phyloP scores from a whole-genome alignment of 2,888 invertebrate species.

The Apamea monoglypha region DNA sequence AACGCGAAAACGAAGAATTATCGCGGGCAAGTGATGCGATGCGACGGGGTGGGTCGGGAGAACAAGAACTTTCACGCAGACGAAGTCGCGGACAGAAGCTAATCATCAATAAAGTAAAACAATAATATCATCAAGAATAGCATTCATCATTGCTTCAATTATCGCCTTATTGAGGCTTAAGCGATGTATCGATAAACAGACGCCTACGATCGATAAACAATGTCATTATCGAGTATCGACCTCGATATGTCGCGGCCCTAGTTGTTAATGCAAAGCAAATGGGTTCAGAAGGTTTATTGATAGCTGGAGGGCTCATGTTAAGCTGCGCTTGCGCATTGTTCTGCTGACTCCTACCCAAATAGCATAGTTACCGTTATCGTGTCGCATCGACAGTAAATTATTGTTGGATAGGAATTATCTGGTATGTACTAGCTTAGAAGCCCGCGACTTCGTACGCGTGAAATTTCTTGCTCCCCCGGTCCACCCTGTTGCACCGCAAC shows the following conservation, averaged over 20 bases:
- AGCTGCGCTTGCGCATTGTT: background rate
- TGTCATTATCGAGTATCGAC: conserved; percentile 62
- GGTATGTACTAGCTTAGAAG: too few relatives aligned
- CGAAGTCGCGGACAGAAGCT: background rate
- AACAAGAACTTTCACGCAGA: background rate
- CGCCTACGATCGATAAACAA: conserved; percentile 62
- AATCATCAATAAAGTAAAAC: conserved; percentile 44
- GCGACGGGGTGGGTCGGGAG: background rate
- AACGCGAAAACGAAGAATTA: background rate
- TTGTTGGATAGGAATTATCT: background rate
- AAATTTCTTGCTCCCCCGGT: too few relatives aligned
- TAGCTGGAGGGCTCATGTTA: conserved; percentile 4
- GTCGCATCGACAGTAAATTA: background rate
- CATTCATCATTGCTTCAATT: conserved; percentile 56
- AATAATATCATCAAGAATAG: conserved; percentile 42
- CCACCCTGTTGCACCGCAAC: too few relatives aligned
- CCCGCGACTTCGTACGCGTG: too few relatives aligned
- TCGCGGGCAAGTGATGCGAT: background rate
- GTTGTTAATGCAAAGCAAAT: conserved; percentile 22
- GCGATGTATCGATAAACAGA: conserved; percentile 58
- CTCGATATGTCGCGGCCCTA: conserved; percentile 60
- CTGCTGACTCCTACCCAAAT: background rate
- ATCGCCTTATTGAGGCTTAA: conserved; percentile 45
- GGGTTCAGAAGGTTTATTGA: conserved; percentile 42
- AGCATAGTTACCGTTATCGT: background rate